Conservation (phyloP, 2,888 invertebrate species). For the Torymus texanus region DNA sequence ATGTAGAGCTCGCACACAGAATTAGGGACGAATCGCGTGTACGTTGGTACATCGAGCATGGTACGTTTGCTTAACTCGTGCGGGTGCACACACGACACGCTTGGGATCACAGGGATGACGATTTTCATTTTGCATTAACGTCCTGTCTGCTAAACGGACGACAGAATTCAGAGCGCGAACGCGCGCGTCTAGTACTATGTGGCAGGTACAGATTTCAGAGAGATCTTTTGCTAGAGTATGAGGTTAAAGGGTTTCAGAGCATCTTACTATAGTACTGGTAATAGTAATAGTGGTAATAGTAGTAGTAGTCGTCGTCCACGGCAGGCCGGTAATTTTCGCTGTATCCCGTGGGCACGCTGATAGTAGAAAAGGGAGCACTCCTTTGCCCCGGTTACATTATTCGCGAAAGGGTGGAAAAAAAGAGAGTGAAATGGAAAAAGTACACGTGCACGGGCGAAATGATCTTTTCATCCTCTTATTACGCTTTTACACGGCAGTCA, state of each 20-base stretch:
- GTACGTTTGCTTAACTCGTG: too few relatives aligned
- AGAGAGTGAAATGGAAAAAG: background rate
- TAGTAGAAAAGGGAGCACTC: slow-evolving; percentile 2
- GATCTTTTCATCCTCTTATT: slow-evolving; percentile 29
- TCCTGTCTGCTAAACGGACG: slow-evolving; percentile 61
- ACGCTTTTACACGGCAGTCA: background rate
- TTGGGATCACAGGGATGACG: slow-evolving; percentile 50
- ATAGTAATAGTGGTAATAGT: background rate
- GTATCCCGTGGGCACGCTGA: slow-evolving; percentile 56
- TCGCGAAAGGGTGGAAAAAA: background rate
- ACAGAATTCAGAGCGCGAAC: slow-evolving; percentile 63
- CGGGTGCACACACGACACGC: background rate
- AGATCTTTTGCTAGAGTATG: slow-evolving; percentile 59
- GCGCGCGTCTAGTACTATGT: background rate
- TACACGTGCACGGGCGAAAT: background rate
- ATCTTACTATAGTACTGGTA: slow-evolving; percentile 53
- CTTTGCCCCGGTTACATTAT: slow-evolving; percentile 12
- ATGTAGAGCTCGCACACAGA: too few relatives aligned
- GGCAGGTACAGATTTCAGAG: slow-evolving; percentile 44
- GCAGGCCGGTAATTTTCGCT: slow-evolving; percentile 64
- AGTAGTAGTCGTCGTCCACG: slow-evolving; percentile 35
- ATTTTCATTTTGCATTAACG: slow-evolving; percentile 62
- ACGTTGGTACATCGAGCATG: too few relatives aligned
- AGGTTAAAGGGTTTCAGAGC: slow-evolving; percentile 60
- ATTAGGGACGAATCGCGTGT: too few relatives aligned